A percentile compares a stretch with the other conserved stretches of the same genome.
These are phyloP conservation scores for Chelonia mydas DNA, from an alignment of 2,797 vertebrate species.

Conservation along the genomic window DNA sequence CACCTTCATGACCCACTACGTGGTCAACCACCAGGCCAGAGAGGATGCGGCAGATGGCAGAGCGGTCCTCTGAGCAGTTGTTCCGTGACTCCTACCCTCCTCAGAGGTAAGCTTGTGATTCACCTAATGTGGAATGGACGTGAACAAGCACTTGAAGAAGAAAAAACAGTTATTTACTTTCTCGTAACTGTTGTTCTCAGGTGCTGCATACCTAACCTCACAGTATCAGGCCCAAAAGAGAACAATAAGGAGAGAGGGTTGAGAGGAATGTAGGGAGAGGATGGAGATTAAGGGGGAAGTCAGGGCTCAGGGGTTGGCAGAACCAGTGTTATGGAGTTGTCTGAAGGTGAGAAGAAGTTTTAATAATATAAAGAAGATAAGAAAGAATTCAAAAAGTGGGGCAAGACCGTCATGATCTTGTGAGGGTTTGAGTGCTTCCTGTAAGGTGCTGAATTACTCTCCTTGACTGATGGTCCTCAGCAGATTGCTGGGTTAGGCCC, in stretches of 20 bases:
- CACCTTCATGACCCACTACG: too few species aligned
- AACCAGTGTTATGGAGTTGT: not conserved
- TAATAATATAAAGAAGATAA: not conserved
- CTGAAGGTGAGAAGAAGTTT: constrained; percentile 4
- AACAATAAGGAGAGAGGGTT: constrained; percentile 13
- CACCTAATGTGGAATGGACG: too few species aligned
- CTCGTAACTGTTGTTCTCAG: not conserved
- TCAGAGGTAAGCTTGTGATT: too few species aligned
- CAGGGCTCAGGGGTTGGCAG: constrained; percentile 9
- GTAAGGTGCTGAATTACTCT: not conserved
- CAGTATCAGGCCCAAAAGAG: constrained; percentile 41
- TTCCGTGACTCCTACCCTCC: too few species aligned
- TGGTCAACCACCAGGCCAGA: too few species aligned
- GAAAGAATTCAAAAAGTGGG: not conserved
- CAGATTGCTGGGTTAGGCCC: not conserved
- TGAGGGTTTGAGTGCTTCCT: not conserved
- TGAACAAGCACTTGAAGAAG: too few species aligned
- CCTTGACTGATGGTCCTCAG: not conserved
- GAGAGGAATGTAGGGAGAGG: not conserved
- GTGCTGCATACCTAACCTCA: not conserved
- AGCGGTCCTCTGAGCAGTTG: too few species aligned
- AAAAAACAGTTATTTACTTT: too few species aligned
- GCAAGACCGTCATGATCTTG: not conserved
- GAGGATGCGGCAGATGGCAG: too few species aligned
- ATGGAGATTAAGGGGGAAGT: constrained; percentile 12